phyloP scores from a whole-genome alignment of 2,888 invertebrate species.

The Ptilodon capucinus region DNA sequence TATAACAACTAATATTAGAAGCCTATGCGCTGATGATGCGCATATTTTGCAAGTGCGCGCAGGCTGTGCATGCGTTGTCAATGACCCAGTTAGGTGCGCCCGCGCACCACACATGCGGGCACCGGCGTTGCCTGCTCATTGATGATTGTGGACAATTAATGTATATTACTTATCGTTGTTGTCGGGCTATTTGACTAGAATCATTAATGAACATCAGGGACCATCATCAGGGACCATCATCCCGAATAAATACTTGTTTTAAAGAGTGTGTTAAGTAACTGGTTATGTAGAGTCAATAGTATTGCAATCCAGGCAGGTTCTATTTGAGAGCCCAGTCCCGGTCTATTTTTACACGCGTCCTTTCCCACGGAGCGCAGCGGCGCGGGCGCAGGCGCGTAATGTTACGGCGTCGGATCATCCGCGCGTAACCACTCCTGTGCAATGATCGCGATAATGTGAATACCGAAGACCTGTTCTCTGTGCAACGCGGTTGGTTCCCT shows the following conservation, averaged over 20 bases:
- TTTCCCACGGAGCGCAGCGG: not conserved
- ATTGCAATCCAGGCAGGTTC: not conserved
- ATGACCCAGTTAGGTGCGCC: slow-evolving; percentile 37
- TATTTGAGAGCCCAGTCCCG: not conserved
- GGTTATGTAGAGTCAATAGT: not conserved
- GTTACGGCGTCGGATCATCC: not conserved
- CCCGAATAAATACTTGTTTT: no score
- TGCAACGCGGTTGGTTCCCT: no score
- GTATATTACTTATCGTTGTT: no score
- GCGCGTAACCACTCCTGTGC: no score
- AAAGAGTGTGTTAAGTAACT: no score
- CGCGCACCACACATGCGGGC: slow-evolving; percentile 22
- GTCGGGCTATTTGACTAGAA: no score
- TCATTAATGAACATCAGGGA: no score
- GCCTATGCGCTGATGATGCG: not conserved
- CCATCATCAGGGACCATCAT: no score
- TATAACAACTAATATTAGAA: not conserved
- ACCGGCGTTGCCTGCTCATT: slow-evolving; percentile 16
- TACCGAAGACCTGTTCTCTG: no score
- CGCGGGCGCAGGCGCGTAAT: not conserved
- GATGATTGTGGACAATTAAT: slow-evolving; percentile 4
- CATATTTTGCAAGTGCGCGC: slow-evolving; percentile 10
- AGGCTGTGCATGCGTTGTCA: slow-evolving; percentile 20
- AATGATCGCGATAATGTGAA: no score
- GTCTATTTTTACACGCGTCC: not conserved